Evolutionary conservation across 2,888 invertebrate genomes (phyloP).

Genomic region (Crematogaster levior): DNA sequence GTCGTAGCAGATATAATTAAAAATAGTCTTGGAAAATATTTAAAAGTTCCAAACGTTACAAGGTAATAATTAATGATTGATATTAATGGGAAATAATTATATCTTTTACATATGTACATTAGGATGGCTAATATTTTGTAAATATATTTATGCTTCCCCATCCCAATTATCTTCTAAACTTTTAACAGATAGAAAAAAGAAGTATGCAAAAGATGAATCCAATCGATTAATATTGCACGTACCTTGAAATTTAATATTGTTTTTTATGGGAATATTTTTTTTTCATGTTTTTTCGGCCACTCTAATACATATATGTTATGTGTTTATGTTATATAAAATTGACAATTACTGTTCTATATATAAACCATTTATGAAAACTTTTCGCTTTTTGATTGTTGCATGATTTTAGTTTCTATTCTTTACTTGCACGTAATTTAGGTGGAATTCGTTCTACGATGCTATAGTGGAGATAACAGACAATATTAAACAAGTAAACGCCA

Average conservation of each 20-base stretch:
- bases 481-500: background rate
- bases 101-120: too few species aligned
- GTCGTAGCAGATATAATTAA: constrained; percentile 1
- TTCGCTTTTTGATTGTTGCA: background rate
- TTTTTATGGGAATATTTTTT: too few species aligned
- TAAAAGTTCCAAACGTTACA: constrained; percentile 31
- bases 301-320: constrained; percentile 18
- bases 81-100: constrained; percentile 18
- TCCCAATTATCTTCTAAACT: constrained; percentile 7
- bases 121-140: constrained; percentile 16
- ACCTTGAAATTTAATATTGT: constrained; percentile 14
- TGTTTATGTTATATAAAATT: too few species aligned
- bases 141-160: constrained; percentile 2
- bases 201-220: background rate
- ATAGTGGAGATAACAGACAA: constrained; percentile 11
- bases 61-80: too few species aligned
- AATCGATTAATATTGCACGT: constrained; percentile 7
- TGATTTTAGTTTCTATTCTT: background rate
- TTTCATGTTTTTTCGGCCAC: background rate
- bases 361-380: background rate
- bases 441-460: constrained; percentile 18
- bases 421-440: constrained; percentile 8
- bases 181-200: background rate
- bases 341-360: constrained; percentile 11
- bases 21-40: constrained; percentile 21